Evolutionary conservation across 53 echinoderm and acorn worm genomes (phyloP), one percentile per base, ranked within the genome.

Genomic region (Paracentrotus lividus): DNA sequence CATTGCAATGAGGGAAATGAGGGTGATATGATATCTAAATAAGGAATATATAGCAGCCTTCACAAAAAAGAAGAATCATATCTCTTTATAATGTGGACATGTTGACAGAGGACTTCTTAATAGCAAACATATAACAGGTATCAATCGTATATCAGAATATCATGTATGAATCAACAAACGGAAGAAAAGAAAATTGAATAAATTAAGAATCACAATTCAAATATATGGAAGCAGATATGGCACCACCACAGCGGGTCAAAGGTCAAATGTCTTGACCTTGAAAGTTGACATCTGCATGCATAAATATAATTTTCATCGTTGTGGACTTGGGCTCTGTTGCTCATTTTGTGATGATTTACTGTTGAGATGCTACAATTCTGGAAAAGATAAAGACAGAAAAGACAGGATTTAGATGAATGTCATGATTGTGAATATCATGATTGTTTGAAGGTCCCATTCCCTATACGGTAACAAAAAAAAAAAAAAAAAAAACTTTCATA

Each of bases 301-400:
- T 72, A 15, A 21, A 72, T 72, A 72, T 40, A 72, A 72, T 72
- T 38, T 72, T 72, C 16, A 21, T 72, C 72, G 40, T 72, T 40
- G 5, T 36, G 72, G 72, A 40, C 72, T 16, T 72, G 72, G 72
- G 72, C 40, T 4, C 18, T 14, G 72, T 36, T 72, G 38, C 36
- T 38, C 7, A 40, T 38, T 38, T 8, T 38, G 72, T 72, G 20
- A 36, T 20, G 40, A 20, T 32, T 36, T 72, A 40, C 40, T 72
- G 72, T 72, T 49, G 49, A 85, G 52, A 47, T 85, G 85, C 85
- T 85, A 85, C 85, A 85, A 85, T 31, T 85, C 85, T 85, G 51
- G 27, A 27, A 13, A 43, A 6, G 51, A 7, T 8, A 20, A 47
- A 1, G 9, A 49, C 29, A 85, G 2, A 26, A 52, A 85, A 27